Evolutionary conservation across 2,888 invertebrate genomes (phyloP).

Genomic region (Drosophila niveifrons): DNA sequence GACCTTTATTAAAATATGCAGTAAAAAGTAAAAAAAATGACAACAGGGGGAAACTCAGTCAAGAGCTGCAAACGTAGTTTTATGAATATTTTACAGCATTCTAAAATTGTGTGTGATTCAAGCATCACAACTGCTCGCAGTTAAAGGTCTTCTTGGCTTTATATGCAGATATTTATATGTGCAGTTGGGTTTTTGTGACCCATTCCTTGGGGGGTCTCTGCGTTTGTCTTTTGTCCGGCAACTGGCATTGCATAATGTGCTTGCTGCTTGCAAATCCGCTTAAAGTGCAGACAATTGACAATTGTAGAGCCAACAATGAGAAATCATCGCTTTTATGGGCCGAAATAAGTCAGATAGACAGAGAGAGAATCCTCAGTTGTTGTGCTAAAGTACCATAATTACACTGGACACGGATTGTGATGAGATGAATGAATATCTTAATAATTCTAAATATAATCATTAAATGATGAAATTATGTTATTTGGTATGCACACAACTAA

Average conservation of each 20-base stretch:
- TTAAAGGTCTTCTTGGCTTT: neutral
- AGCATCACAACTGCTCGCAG: neutral
- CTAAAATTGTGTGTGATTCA: slow-evolving; percentile 1
- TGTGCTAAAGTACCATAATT: neutral
- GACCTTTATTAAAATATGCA: neutral
- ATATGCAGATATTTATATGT: slow-evolving; percentile 14
- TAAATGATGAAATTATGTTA: neutral
- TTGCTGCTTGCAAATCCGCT: slow-evolving; percentile 32
- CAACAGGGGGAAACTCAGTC: neutral
- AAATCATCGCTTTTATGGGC: slow-evolving; percentile 19
- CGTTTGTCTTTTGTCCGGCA: slow-evolving; percentile 19
- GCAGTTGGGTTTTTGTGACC: slow-evolving; percentile 11
- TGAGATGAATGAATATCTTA: neutral
- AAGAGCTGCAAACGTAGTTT: neutral
- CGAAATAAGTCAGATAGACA: slow-evolving; percentile 10
- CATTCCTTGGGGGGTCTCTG: neutral
- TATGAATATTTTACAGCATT: slow-evolving; percentile 8
- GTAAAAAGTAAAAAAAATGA: neutral
- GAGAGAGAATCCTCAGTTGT: neutral
- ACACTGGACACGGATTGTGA: neutral
- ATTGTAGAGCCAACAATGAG: slow-evolving; percentile 45
- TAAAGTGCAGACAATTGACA: slow-evolving; percentile 35
- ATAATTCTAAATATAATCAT: neutral
- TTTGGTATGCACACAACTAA: neutral
- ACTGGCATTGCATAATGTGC: slow-evolving; percentile 32